A percentile compares a stretch with the other conserved stretches of the same genome.
These are phyloP conservation scores for Neoarius graeffei DNA, from an alignment of 2,113 vertebrate species.

Conservation along the genomic window DNA sequence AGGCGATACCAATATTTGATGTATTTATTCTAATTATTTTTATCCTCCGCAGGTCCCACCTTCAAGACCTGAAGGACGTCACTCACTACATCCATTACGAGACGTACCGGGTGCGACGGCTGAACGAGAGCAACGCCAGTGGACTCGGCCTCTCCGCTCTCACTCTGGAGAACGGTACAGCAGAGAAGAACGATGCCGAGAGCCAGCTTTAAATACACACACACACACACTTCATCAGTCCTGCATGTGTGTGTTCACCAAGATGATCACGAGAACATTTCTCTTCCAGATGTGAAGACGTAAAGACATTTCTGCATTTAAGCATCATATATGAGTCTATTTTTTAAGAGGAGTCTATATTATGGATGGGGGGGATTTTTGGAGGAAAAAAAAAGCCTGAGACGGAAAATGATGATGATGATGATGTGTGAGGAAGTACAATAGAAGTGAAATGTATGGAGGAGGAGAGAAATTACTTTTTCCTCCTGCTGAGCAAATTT, in stretches of 20 bases:
- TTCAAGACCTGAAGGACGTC: conserved; percentile 96
- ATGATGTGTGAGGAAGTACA: conserved; percentile 16
- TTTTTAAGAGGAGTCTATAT: conserved; percentile 54
- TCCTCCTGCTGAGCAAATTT: conserved; percentile 4
- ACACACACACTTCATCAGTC: neutral
- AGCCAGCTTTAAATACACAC: conserved; percentile 67
- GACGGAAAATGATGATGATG: neutral
- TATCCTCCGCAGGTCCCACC: conserved; percentile 78
- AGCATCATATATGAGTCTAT: conserved; percentile 58
- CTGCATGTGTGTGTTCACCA: neutral
- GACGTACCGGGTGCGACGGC: conserved; percentile 82
- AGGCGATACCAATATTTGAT: neutral
- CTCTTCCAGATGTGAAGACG: conserved; percentile 22
- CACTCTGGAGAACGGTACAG: conserved; percentile 63
- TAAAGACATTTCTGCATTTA: conserved; percentile 55
- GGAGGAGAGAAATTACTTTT: neutral
- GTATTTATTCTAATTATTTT: neutral
- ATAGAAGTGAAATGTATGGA: conserved; percentile 9
- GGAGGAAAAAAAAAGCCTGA: neutral
- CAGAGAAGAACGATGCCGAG: conserved; percentile 61
- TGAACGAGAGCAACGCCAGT: conserved; percentile 81
- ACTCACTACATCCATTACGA: conserved; percentile 94
- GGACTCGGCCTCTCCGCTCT: conserved; percentile 59
- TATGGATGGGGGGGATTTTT: neutral
- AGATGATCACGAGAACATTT: conserved; percentile 32